Conservation (phyloP, 2,113 vertebrate species). For the Apteryx owenii region DNA sequence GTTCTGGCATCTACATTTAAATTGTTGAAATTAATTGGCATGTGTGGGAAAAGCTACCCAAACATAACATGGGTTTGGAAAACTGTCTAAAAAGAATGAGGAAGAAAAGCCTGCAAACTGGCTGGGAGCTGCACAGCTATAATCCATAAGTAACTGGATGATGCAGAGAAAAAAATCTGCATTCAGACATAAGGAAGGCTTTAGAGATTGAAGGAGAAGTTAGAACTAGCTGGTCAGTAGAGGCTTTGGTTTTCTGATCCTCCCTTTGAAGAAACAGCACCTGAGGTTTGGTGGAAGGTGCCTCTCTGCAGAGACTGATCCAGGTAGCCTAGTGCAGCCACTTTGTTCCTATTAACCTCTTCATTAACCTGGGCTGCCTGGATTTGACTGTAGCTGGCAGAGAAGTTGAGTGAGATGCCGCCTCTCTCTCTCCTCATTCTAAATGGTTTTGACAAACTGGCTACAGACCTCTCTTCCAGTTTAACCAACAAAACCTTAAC, state of each 20-base stretch:
- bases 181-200: constrained; percentile 29
- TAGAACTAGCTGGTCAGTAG: neutral
- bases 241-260: neutral
- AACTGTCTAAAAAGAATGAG: neutral
- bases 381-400: neutral
- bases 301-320: neutral
- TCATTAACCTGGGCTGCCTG: neutral
- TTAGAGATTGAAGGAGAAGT: neutral
- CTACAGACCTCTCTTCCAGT: neutral
- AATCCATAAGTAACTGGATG: neutral
- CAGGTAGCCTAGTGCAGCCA: neutral
- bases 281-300: neutral
- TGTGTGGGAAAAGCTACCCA: neutral
- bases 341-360: neutral
- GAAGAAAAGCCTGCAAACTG: neutral
- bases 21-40: neutral
- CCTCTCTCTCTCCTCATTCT: neutral
- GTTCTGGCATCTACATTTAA: neutral
- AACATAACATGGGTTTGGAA: neutral
- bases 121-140: neutral
- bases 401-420: neutral
- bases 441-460: neutral
- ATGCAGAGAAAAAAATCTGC: constrained; percentile 62
- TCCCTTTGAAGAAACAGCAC: constrained; percentile 23
- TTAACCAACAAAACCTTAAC: neutral